Conservation (phyloP, 2,888 invertebrate species). For the Spodoptera picta region DNA sequence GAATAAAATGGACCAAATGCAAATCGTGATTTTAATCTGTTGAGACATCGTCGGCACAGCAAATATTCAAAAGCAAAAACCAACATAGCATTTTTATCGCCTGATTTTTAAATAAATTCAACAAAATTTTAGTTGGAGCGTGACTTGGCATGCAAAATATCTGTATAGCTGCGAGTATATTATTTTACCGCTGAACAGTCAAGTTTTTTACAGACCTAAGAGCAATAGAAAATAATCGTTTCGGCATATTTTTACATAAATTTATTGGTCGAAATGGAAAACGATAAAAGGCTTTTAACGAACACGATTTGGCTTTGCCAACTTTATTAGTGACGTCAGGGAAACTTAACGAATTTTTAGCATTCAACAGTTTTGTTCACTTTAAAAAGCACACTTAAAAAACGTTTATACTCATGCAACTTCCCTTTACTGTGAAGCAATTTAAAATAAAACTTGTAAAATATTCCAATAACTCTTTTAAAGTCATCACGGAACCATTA, state of each 20-base stretch:
- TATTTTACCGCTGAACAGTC: conserved; percentile 49
- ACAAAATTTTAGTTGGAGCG: conserved; percentile 56
- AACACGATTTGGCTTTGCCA: conserved; percentile 21
- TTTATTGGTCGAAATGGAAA: conserved; percentile 51
- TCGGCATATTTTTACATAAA: conserved; percentile 56
- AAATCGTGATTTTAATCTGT: conserved; percentile 53
- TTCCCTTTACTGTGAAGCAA: conserved; percentile 32
- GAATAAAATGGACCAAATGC: conserved; percentile 40
- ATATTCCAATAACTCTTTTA: conserved; percentile 47
- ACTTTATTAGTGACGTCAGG: conserved; percentile 40
- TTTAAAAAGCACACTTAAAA: conserved; percentile 37
- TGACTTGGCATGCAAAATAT: conserved; percentile 57
- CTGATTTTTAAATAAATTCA: conserved; percentile 59
- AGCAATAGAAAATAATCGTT: conserved; percentile 53
- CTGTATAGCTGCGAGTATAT: conserved; percentile 35
- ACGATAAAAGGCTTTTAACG: conserved; percentile 60
- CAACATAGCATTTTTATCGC: conserved; percentile 52
- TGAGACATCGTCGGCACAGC: conserved; percentile 39
- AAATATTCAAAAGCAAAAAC: conserved; percentile 50
- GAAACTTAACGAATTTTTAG: conserved; percentile 11
- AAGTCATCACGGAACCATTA: conserved; percentile 53
- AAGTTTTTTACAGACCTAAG: conserved; percentile 49
- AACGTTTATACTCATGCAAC: conserved; percentile 38
- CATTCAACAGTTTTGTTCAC: conserved; percentile 40
- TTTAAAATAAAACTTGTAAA: conserved; percentile 44